Conservation (phyloP, 2,888 invertebrate genomes). For the Plebejus melissa region DNA sequence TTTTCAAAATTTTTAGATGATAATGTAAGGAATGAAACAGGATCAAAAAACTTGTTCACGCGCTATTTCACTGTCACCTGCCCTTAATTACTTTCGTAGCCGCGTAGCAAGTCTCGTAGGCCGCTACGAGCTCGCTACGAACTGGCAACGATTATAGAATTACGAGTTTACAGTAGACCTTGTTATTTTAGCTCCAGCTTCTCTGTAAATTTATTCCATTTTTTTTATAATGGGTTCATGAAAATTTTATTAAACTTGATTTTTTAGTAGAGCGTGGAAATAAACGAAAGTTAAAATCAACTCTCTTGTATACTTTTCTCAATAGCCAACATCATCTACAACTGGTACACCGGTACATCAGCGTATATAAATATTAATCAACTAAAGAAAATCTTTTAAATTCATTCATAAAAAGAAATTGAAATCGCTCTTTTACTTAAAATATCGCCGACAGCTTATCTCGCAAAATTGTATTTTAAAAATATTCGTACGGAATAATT, state of each 20-base stretch:
- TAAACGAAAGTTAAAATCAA: background rate
- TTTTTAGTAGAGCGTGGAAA: background rate
- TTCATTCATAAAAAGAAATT: background rate
- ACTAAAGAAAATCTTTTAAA: background rate
- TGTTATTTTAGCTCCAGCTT: too few relatives aligned
- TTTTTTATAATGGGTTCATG: too few relatives aligned
- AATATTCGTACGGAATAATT: constrained; percentile 1
- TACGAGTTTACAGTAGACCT: too few relatives aligned
- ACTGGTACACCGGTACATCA: background rate
- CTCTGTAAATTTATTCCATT: too few relatives aligned
- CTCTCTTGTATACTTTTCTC: background rate
- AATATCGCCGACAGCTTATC: constrained; percentile 2
- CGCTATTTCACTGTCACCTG: too few relatives aligned
- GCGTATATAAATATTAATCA: background rate
- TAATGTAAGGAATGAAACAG: too few relatives aligned
- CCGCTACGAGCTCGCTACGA: background rate
- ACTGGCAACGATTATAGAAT: background rate
- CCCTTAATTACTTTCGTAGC: background rate
- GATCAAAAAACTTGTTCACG: too few relatives aligned
- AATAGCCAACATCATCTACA: background rate
- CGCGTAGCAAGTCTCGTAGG: background rate
- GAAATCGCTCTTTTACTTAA: background rate
- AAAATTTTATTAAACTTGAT: too few relatives aligned
- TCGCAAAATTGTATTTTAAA: background rate
- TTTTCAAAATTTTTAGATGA: too few relatives aligned